Conservation (phyloP, 2,113 vertebrate genomes). For the Eurypyga helias region DNA sequence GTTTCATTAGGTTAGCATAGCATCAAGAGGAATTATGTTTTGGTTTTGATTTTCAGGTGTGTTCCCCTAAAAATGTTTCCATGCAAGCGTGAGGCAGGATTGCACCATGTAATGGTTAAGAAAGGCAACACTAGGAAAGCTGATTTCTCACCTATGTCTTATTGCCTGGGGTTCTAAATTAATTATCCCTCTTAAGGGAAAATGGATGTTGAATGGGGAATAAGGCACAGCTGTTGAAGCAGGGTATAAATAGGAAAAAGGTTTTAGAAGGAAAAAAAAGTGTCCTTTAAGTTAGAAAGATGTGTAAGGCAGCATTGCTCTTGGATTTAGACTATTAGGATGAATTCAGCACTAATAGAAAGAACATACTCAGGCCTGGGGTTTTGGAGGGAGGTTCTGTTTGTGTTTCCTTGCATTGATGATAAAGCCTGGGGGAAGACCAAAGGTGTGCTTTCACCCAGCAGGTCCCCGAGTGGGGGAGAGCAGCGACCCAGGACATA, state of each 20-base stretch:
- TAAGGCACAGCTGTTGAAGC: conserved; percentile 37
- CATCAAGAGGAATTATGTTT: neutral
- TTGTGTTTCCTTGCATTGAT: neutral
- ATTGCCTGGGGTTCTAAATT: conserved; percentile 60
- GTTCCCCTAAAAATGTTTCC: neutral
- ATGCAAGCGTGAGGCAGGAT: neutral
- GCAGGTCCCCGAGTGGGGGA: neutral
- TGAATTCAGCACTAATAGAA: neutral
- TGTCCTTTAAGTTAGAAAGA: neutral
- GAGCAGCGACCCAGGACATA: neutral
- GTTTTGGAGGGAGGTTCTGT: neutral
- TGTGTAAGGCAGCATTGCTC: neutral
- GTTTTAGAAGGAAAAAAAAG: neutral
- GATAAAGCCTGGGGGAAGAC: neutral
- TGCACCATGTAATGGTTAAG: neutral
- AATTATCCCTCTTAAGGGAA: conserved; percentile 65
- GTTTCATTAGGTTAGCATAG: neutral
- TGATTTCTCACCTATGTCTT: conserved; percentile 25
- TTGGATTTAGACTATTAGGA: neutral
- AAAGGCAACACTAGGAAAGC: conserved; percentile 30
- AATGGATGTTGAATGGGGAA: conserved; percentile 34
- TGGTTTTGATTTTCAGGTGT: neutral
- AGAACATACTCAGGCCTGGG: neutral
- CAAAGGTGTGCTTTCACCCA: accelerated
- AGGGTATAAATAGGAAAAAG: conserved; percentile 29